A percentile compares a stretch with the other conserved stretches of the same genome.
phyloP scores from a whole-genome alignment of 2,113 vertebrate genomes.

The Hystrix cristata region DNA sequence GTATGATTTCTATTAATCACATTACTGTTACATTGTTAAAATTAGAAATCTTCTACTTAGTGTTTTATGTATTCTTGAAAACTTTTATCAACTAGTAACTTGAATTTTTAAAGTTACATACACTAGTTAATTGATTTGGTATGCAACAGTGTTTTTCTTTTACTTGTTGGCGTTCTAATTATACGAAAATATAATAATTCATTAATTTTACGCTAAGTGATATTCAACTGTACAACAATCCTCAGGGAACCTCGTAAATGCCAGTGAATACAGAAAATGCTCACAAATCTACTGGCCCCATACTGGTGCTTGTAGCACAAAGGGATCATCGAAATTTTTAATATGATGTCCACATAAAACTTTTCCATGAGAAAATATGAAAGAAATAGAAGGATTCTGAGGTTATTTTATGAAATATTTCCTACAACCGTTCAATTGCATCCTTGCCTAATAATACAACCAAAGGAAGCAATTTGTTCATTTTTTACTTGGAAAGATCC shows the following conservation, averaged over 20 bases:
- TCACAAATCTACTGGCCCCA: not conserved
- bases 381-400: slow-evolving; percentile 4
- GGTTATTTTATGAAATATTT: not conserved
- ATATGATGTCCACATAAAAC: not conserved
- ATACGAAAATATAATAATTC: slow-evolving; percentile 18
- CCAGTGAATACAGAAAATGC: not conserved
- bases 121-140: slow-evolving; percentile 21
- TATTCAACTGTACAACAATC: not conserved
- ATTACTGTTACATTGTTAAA: slow-evolving; percentile 53
- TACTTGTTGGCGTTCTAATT: slow-evolving; percentile 14
- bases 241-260: not conserved
- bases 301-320: not conserved
- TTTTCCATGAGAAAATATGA: not conserved
- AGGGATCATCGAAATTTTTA: slow-evolving; percentile 36
- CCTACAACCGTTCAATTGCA: not conserved
- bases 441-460: not conserved
- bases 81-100: not conserved
- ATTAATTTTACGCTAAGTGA: not conserved
- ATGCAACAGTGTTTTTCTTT: not conserved
- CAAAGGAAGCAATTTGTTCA: not conserved
- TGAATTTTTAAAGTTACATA: not conserved
- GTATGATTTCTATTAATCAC: slow-evolving; percentile 67
- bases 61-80: slow-evolving; percentile 57
- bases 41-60: slow-evolving; percentile 53
- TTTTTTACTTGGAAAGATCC: slow-evolving; percentile 46